These are phyloP conservation scores for Pelosia muscerda DNA, from an alignment of 2,888 invertebrate species.

Conservation along the genomic window DNA sequence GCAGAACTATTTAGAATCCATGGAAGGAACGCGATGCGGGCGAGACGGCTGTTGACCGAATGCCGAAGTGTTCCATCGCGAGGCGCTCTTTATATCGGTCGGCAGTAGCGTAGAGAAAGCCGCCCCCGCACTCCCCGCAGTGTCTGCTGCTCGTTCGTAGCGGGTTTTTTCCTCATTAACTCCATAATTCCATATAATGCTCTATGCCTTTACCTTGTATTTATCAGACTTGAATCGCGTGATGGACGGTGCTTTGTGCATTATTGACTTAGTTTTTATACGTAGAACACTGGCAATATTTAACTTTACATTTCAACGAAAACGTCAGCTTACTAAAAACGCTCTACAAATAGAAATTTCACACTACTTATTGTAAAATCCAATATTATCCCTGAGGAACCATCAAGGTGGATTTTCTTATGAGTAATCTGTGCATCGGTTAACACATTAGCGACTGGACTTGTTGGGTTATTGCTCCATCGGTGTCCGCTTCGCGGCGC, in stretches of 20 bases:
- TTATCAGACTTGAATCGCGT: constrained; percentile 77
- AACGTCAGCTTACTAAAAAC: constrained; percentile 23
- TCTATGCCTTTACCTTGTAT: constrained; percentile 74
- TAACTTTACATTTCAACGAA: constrained; percentile 20
- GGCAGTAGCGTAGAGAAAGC: constrained; percentile 83
- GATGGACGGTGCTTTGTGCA: constrained; percentile 63
- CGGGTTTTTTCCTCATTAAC: constrained; percentile 87
- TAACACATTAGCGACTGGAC: constrained; percentile 67
- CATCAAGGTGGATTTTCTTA: constrained; percentile 20
- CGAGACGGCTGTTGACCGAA: constrained; percentile 86
- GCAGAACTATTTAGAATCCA: constrained; percentile 69
- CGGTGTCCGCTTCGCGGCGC: constrained; percentile 71
- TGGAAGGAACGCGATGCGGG: constrained; percentile 77
- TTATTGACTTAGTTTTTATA: constrained; percentile 56
- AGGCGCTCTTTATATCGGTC: constrained; percentile 84
- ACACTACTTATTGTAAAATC: constrained; percentile 16
- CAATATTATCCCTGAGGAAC: not conserved
- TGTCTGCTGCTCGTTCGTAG: constrained; percentile 72
- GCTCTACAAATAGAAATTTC: not conserved
- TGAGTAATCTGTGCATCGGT: constrained; percentile 54
- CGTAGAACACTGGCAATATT: constrained; percentile 33
- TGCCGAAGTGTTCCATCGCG: constrained; percentile 83
- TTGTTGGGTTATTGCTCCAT: constrained; percentile 77
- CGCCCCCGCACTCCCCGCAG: constrained; percentile 80
- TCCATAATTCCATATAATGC: constrained; percentile 78